These are phyloP conservation scores for Etia nguti DNA, from an alignment of 2,113 vertebrate genomes.

Conservation along the genomic window DNA sequence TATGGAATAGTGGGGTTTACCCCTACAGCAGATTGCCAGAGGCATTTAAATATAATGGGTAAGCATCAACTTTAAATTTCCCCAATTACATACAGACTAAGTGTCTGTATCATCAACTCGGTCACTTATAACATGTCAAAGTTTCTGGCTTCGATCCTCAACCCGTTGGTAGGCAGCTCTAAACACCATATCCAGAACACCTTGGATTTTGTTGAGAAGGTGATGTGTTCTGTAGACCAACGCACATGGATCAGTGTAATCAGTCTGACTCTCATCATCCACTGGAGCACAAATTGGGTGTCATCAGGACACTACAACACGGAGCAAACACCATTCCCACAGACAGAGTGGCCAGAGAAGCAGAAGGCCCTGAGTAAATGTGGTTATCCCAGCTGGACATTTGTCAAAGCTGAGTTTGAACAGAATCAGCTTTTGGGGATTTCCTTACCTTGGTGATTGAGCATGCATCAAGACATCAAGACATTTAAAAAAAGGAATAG, in stretches of 20 bases:
- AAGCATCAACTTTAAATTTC: neutral
- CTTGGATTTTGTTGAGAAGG: neutral
- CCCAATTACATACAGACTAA: neutral
- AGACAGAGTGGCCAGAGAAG: neutral
- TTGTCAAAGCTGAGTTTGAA: neutral
- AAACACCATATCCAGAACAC: neutral
- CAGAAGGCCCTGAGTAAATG: neutral
- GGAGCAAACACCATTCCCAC: fast-evolving
- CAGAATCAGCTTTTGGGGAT: too few relatives aligned
- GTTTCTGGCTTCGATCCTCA: neutral
- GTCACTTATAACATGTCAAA: neutral
- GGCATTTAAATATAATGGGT: neutral
- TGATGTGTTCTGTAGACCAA: neutral
- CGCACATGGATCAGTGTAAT: neutral
- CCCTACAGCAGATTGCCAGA: neutral
- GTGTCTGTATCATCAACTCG: neutral
- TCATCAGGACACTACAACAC: neutral
- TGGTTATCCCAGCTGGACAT: neutral
- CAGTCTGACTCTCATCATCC: neutral
- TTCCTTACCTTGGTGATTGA: neutral
- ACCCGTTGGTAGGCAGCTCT: fast-evolving
- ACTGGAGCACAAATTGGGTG: neutral
- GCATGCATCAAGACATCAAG: neutral
- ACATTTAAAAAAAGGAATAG: neutral
- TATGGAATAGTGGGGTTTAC: too few relatives aligned